phyloP scores from a whole-genome alignment of 2,797 vertebrate genomes.

The Pangasius larnaudii region DNA sequence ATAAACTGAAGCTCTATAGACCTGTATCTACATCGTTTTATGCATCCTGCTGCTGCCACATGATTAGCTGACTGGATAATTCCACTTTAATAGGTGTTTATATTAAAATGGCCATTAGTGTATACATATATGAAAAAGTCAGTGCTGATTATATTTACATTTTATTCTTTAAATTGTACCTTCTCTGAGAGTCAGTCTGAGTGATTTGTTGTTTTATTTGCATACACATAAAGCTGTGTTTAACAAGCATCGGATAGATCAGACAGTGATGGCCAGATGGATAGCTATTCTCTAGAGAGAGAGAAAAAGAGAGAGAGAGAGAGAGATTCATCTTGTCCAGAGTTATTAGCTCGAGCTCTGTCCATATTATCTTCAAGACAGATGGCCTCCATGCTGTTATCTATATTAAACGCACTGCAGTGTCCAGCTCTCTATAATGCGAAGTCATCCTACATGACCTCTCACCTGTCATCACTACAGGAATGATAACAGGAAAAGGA shows the following conservation, averaged over 20 bases:
- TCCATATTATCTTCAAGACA: constrained; percentile 38
- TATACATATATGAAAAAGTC: background rate
- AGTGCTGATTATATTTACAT: background rate
- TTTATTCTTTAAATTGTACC: background rate
- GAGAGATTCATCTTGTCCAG: constrained; percentile 25
- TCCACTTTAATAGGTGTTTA: background rate
- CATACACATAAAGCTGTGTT: constrained; percentile 11
- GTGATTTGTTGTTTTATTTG: background rate
- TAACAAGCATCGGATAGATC: constrained; percentile 23
- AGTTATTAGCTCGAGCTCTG: constrained; percentile 23
- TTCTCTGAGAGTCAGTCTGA: background rate
- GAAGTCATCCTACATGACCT: constrained; percentile 13
- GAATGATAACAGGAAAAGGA: background rate
- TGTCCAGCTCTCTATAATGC: constrained; percentile 6
- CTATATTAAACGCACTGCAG: constrained; percentile 30
- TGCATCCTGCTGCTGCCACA: no score
- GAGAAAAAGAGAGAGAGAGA: constrained; percentile 45
- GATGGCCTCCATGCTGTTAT: constrained; percentile 36
- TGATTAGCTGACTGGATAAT: background rate
- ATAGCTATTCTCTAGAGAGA: background rate
- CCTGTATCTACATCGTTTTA: background rate
- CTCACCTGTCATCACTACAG: background rate
- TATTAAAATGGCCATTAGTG: background rate
- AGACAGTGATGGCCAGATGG: constrained; percentile 39
- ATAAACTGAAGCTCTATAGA: background rate